Evolutionary conservation across 1,140 invertebrate species (phyloP).

Genomic region (Polypedilum pembai): DNA sequence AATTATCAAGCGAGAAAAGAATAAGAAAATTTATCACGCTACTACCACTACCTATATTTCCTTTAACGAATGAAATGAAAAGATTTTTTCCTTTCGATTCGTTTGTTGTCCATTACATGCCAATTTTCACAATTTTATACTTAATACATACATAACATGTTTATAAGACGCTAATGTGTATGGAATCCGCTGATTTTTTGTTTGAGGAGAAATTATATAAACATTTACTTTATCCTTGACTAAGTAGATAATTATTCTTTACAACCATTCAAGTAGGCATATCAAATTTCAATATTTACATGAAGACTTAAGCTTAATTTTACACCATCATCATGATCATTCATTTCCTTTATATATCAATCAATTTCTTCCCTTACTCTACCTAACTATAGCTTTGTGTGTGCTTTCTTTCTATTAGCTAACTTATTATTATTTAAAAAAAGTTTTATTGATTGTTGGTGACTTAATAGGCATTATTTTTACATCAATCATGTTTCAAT

Average conservation of each 20-base stretch:
- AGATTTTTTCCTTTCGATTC: not conserved
- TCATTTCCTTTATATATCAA: not conserved
- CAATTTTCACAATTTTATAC: conserved; percentile 12
- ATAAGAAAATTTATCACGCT: not conserved
- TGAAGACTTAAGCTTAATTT: not conserved
- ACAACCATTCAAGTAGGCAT: not conserved
- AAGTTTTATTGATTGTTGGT: not conserved
- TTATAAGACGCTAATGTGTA: not conserved
- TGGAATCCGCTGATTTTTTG: not conserved
- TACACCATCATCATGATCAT: conserved; percentile 12
- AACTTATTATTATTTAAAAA: too few relatives aligned
- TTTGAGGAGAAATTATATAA: conserved; percentile 9
- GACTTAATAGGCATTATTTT: conserved; percentile 22
- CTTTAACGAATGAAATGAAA: not conserved
- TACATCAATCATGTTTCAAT: conserved; percentile 12
- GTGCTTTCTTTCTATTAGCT: not conserved
- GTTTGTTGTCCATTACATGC: conserved; percentile 12
- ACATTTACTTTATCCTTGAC: not conserved
- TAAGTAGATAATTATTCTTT: not conserved
- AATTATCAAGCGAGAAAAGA: conserved; percentile 23
- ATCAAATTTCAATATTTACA: not conserved
- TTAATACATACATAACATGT: not conserved
- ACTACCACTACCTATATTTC: not conserved
- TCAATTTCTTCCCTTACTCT: not conserved
- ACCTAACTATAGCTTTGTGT: not conserved